Evolutionary conservation across 2,797 vertebrate genomes (phyloP).

Genomic region (Danio kyathit): DNA sequence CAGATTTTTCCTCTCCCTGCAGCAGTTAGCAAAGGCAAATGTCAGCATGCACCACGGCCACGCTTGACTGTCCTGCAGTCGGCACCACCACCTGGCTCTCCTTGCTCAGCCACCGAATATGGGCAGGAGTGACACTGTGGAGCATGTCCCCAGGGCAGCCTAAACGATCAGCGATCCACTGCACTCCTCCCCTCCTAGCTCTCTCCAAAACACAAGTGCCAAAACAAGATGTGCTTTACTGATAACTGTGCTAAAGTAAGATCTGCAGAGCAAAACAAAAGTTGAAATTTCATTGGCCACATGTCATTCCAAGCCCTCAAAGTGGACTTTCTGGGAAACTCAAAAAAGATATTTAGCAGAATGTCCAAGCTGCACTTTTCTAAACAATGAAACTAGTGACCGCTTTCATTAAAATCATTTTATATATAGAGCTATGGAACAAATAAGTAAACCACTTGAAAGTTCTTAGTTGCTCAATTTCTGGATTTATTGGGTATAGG

Average conservation of each 20-base stretch:
- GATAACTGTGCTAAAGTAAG: not conserved
- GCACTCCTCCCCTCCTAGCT: slow-evolving; percentile 72
- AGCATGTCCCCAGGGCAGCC: slow-evolving; percentile 87
- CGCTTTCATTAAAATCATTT: too few relatives aligned
- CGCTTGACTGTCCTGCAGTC: slow-evolving; percentile 94
- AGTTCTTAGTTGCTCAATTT: too few relatives aligned
- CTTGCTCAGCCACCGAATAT: slow-evolving; percentile 96
- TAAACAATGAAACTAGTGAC: not conserved
- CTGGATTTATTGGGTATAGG: too few relatives aligned
- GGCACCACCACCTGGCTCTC: slow-evolving; percentile 98
- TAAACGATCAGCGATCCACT: slow-evolving; percentile 81
- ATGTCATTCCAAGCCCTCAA: too few relatives aligned
- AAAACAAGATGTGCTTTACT: not conserved
- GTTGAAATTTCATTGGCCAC: not conserved
- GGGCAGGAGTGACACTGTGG: slow-evolving; percentile 90
- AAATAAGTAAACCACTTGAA: too few relatives aligned
- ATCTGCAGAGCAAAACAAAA: not conserved
- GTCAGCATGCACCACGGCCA: slow-evolving; percentile 83
- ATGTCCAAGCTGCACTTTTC: not conserved
- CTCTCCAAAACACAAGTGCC: slow-evolving; percentile 38
- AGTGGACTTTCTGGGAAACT: not conserved
- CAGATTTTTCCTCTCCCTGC: slow-evolving; percentile 98
- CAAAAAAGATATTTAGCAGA: too few relatives aligned
- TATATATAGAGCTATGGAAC: too few relatives aligned
- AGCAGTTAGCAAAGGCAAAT: slow-evolving; percentile 94